Conservation (phyloP, 2,113 vertebrate species). For the Ornithorhynchus anatinus region DNA sequence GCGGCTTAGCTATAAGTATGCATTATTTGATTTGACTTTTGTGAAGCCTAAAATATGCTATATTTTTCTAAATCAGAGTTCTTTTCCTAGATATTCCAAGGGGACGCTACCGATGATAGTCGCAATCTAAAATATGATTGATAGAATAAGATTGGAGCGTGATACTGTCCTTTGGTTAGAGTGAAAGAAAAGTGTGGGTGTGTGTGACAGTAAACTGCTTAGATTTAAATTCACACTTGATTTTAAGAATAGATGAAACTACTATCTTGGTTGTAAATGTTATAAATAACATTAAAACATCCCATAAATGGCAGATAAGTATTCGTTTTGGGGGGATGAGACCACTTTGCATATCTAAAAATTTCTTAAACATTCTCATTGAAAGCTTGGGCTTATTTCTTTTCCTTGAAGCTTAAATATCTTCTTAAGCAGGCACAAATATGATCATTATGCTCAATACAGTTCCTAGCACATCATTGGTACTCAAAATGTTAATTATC, state of each 20-base stretch:
- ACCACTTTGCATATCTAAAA: slow-evolving; percentile 36
- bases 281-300: slow-evolving; percentile 9
- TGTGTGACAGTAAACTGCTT: not conserved
- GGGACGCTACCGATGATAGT: too few species aligned
- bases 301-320: not conserved
- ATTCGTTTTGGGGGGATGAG: slow-evolving; percentile 14
- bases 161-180: too few species aligned
- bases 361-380: too few species aligned
- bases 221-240: slow-evolving; percentile 5
- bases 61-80: too few species aligned
- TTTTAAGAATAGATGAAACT: not conserved
- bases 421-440: slow-evolving; percentile 31
- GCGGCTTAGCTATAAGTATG: too few species aligned
- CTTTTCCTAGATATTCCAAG: too few species aligned
- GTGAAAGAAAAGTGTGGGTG: too few species aligned
- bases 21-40: too few species aligned
- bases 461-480: slow-evolving; percentile 56
- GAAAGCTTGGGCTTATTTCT: slow-evolving; percentile 21
- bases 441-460: slow-evolving; percentile 45
- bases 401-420: slow-evolving; percentile 53
- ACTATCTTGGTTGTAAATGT: not conserved
- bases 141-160: too few species aligned
- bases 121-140: too few species aligned
- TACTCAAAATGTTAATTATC: slow-evolving; percentile 53
- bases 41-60: too few species aligned